Conservation (phyloP, 1,140 invertebrate genomes). For the Panulirus ornatus region DNA sequence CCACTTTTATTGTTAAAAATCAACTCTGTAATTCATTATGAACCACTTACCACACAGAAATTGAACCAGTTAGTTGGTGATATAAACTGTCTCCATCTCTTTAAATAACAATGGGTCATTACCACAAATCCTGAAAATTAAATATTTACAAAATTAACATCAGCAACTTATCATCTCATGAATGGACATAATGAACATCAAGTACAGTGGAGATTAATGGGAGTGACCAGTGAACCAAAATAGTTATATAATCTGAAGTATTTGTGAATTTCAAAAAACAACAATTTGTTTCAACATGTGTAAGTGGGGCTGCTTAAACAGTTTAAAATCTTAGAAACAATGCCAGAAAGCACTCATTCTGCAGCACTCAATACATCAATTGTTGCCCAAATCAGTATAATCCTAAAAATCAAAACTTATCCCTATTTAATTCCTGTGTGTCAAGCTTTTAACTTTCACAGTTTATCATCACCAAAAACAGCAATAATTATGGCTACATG, state of each 20-base stretch:
- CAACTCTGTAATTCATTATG: conserved; percentile 61
- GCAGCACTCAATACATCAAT: background rate
- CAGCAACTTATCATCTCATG: conserved; percentile 5
- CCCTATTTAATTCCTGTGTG: background rate
- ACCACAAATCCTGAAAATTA: conserved; percentile 20
- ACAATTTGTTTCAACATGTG: background rate
- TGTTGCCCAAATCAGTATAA: background rate
- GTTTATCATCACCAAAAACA: conserved; percentile 31
- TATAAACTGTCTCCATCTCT: conserved; percentile 58
- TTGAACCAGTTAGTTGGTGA: conserved; percentile 58
- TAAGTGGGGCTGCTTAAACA: background rate
- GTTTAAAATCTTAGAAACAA: background rate
- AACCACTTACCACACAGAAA: conserved; percentile 68
- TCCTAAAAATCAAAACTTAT: background rate
- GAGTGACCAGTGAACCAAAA: background rate
- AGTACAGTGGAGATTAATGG: conserved; percentile 1
- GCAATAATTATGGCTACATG: conserved; percentile 24
- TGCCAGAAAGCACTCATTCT: background rate
- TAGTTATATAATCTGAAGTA: background rate
- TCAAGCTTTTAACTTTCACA: background rate
- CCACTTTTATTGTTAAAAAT: conserved; percentile 71
- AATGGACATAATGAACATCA: background rate
- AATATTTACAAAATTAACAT: conserved; percentile 25
- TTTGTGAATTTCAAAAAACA: conserved; percentile 8
- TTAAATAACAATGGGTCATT: conserved; percentile 38